Percentiles rank a stretch among this genome's conserved stretches.
Conservation (phyloP, 1,140 invertebrate species). For the Bombus huntii region DNA sequence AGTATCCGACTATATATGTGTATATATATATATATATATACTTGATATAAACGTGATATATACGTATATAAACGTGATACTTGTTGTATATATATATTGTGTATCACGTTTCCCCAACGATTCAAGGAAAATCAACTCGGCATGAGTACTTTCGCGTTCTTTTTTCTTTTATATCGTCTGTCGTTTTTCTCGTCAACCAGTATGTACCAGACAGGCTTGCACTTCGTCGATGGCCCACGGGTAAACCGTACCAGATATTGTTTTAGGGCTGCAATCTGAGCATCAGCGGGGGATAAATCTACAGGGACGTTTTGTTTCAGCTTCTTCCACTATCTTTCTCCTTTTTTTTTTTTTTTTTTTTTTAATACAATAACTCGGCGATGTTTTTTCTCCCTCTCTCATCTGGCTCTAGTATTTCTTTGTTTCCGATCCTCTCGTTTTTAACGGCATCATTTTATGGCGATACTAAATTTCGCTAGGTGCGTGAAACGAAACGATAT, state of each 20-base stretch:
- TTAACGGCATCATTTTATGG: conserved; percentile 48
- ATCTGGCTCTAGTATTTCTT: not conserved
- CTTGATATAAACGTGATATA: no score
- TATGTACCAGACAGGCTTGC: not conserved
- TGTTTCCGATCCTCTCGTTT: not conserved
- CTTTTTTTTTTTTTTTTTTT: no score
- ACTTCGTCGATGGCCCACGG: conserved; percentile 14
- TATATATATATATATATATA: not conserved
- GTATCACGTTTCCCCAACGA: not conserved
- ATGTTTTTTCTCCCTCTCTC: not conserved
- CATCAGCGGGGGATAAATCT: conserved; percentile 7
- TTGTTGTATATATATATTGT: no score
- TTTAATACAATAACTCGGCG: not conserved
- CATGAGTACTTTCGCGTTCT: not conserved
- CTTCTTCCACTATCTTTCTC: conserved; percentile 4
- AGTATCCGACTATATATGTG: not conserved
- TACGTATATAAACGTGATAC: no score
- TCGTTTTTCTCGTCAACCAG: not conserved
- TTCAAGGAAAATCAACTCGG: not conserved
- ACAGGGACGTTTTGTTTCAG: not conserved
- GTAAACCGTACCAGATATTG: conserved; percentile 3
- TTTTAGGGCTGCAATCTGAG: conserved; percentile 19
- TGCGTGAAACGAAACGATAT: conserved; percentile 61
- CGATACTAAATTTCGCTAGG: conserved; percentile 57
- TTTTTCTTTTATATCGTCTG: not conserved